Base-by-base conservation (phyloP, 1,140 invertebrate genomes). In the Pseudomyrmex pallidus region DNA sequence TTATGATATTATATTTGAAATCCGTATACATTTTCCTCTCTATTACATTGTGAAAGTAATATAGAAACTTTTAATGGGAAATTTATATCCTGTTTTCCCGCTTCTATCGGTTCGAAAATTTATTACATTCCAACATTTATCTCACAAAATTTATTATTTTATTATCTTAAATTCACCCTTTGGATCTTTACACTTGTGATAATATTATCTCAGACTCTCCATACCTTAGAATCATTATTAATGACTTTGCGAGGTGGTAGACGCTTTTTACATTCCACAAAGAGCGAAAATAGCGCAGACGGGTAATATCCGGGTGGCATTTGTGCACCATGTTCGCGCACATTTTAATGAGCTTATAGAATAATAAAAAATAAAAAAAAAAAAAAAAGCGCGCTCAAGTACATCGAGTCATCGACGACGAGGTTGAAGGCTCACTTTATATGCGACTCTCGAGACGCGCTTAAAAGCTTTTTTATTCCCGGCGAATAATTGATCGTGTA, bases 381-480 rank as follows among this genome's bases (percentile, higher is more conserved):
- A 48, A 13, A 35, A 13, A 35, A 35, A 5, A 48, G 10, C 1
- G n/a, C 50, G 50, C 12, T 4, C 10, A 13, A 72, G 35, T 80
- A 50, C 64, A 59, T 70, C 8, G 44, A 80, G 64, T 80, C 66
- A 44, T 59, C 68, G 66, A 80, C n/a, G 13, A 57, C 35, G 35
- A 0, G 35, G 15, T 56, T 72, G 54, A 35, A 20, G 15, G 54
- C 48, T 35, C 46, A 59, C 56, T 72, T 72, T 80, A 80, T 80
- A 59, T 80, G 70, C 12, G 44, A 48, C 66, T 48, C 44, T 25
- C 20, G 35, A 57, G 63, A 35, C 46, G 66, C 76, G 46, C 66
- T 80, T 78, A 70, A 80, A 80, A 80, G 76, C 76, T 57, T 80
- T 80, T 80, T 80, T 72, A 61, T 61, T 72, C 44, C 15, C 22